Percentiles rank a stretch among this genome's conserved stretches.
Conservation (phyloP, 2,797 vertebrate genomes). For the Labeo calbasu region DNA sequence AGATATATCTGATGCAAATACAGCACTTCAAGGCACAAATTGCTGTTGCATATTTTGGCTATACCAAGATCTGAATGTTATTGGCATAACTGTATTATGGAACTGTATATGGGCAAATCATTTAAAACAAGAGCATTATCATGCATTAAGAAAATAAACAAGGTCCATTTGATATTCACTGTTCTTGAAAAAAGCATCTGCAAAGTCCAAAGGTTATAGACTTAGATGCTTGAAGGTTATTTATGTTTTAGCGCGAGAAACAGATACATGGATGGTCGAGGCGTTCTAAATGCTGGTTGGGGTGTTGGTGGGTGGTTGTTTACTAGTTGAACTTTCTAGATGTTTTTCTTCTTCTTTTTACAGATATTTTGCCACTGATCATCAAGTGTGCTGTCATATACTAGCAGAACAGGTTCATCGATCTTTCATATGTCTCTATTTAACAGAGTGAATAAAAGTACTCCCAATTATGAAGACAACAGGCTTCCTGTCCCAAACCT, state of each 20-base stretch:
- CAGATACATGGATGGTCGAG: not conserved
- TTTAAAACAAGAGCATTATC: not conserved
- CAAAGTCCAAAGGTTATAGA: not conserved
- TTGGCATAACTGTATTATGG: no score
- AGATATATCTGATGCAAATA: not conserved
- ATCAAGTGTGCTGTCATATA: not conserved
- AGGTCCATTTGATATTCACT: not conserved
- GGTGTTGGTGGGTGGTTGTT: not conserved
- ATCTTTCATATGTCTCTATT: not conserved
- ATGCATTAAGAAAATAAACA: not conserved
- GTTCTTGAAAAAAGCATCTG: not conserved
- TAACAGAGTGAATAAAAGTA: not conserved
- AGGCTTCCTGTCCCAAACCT: not conserved
- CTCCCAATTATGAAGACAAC: not conserved
- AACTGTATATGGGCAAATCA: not conserved
- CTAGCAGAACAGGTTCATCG: not conserved
- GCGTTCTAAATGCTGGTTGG: fast-evolving
- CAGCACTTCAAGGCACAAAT: no score
- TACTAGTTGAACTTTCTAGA: not conserved
- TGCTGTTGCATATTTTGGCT: no score
- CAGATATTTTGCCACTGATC: not conserved
- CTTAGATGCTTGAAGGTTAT: not conserved
- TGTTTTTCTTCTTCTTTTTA: not conserved
- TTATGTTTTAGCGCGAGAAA: not conserved
- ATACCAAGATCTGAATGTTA: no score